Evolutionary conservation across 2,888 invertebrate genomes (phyloP).

Genomic region (Chrysotoxum bicinctum): DNA sequence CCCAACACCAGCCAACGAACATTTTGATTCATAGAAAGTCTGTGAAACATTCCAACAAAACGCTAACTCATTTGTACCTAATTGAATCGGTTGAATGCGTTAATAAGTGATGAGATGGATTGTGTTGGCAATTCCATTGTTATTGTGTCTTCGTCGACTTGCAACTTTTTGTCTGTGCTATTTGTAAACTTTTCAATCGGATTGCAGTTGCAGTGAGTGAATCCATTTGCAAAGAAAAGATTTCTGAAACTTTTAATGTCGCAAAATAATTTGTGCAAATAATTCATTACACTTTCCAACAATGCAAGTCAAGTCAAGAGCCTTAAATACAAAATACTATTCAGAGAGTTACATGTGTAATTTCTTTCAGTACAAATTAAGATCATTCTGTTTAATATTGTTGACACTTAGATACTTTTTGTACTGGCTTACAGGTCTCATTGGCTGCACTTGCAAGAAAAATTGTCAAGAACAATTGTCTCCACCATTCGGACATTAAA

Average conservation of each 20-base stretch:
- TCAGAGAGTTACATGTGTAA: background rate
- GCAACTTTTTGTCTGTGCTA: conserved; percentile 9
- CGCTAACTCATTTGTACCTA: conserved; percentile 64
- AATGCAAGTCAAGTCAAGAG: background rate
- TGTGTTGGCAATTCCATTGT: conserved; percentile 53
- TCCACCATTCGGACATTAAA: background rate
- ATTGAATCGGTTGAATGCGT: conserved; percentile 70
- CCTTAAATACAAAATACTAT: background rate
- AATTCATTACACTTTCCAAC: conserved; percentile 15
- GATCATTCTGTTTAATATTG: too few relatives aligned
- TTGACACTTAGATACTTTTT: too few relatives aligned
- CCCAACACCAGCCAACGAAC: background rate
- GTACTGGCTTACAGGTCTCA: too few relatives aligned
- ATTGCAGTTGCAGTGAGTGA: background rate
- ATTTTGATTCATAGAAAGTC: conserved; percentile 35
- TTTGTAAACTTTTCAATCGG: conserved; percentile 55
- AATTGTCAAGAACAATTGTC: background rate
- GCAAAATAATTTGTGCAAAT: conserved; percentile 22
- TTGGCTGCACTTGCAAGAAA: too few relatives aligned
- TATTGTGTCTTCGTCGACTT: conserved; percentile 4
- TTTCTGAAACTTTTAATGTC: conserved; percentile 9
- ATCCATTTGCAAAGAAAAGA: conserved; percentile 27
- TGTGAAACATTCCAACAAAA: conserved; percentile 44
- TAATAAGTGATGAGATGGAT: conserved; percentile 60
- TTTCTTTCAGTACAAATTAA: background rate